phyloP scores from a whole-genome alignment of 2,888 invertebrate genomes.

The Drymonia ruficornis region DNA sequence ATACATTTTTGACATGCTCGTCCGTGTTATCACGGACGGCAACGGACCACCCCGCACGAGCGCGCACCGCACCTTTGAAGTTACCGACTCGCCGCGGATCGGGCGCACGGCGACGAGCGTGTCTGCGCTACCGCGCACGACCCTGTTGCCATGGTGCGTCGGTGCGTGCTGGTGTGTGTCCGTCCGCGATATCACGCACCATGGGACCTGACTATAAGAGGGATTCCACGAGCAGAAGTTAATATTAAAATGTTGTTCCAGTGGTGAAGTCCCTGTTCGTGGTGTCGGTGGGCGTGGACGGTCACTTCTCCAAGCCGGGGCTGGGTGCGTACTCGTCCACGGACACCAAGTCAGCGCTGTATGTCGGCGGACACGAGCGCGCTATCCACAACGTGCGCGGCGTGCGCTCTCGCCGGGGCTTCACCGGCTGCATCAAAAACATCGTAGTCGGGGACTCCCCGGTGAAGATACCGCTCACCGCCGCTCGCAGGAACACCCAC shows the following conservation, averaged over 20 bases:
- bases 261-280: slow-evolving; percentile 96
- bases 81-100: too few species aligned
- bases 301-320: slow-evolving; percentile 89
- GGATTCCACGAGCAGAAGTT: too few species aligned
- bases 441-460: slow-evolving; percentile 82
- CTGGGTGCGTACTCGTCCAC: slow-evolving; percentile 89
- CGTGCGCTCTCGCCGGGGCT: slow-evolving; percentile 88
- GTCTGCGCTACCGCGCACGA: too few species aligned
- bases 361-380: slow-evolving; percentile 92
- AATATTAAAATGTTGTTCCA: slow-evolving; percentile 56
- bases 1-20: too few species aligned
- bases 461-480: slow-evolving; percentile 63
- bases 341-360: slow-evolving; percentile 93
- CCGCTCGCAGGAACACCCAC: slow-evolving; percentile 89
- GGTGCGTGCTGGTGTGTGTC: too few species aligned
- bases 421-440: slow-evolving; percentile 92
- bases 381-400: slow-evolving; percentile 81
- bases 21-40: too few species aligned
- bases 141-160: too few species aligned
- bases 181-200: too few species aligned
- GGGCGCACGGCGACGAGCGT: too few species aligned
- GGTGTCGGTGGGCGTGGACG: slow-evolving; percentile 94
- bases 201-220: too few species aligned
- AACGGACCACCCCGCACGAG: too few species aligned
- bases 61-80: too few species aligned